Evolutionary conservation across 2,797 vertebrate genomes (phyloP).

Genomic region (Mus minutoides): DNA sequence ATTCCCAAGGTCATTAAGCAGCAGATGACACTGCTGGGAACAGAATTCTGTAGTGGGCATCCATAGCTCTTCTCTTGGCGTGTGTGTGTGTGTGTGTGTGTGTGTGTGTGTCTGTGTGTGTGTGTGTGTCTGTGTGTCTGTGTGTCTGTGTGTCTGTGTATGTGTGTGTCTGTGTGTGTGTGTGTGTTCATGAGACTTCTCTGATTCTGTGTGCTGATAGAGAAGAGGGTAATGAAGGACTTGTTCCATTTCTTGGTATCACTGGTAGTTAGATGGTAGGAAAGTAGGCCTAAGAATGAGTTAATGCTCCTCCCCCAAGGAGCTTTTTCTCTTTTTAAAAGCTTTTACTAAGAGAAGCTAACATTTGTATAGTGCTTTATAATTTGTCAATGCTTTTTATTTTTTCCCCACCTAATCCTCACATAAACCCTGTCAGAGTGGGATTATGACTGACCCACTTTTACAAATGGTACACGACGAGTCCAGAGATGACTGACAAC

Average conservation of each 20-base stretch:
- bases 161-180: background rate
- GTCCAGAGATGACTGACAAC: background rate
- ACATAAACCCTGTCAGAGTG: background rate
- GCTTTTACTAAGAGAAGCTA: background rate
- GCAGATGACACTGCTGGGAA: background rate
- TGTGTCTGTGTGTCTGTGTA: background rate
- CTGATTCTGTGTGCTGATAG: background rate
- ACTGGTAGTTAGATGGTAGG: background rate
- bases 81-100: background rate
- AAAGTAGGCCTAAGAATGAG: background rate
- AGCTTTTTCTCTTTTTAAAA: background rate
- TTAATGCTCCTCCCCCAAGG: background rate
- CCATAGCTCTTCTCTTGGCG: background rate
- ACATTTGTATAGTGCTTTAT: background rate
- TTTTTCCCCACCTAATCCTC: background rate
- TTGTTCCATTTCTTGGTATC: background rate
- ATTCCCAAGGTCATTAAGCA: background rate
- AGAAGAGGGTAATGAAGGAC: background rate
- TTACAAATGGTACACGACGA: constrained; percentile 22
- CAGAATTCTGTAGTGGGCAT: background rate
- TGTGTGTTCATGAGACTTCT: background rate
- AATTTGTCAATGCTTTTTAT: background rate
- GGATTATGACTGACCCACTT: constrained; percentile 37
- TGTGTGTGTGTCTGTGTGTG: background rate
- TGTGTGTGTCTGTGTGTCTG: background rate